Percentiles rank a stretch among this genome's conserved stretches.
Conservation (phyloP, 2,113 vertebrate genomes). For the Sturnus vulgaris region DNA sequence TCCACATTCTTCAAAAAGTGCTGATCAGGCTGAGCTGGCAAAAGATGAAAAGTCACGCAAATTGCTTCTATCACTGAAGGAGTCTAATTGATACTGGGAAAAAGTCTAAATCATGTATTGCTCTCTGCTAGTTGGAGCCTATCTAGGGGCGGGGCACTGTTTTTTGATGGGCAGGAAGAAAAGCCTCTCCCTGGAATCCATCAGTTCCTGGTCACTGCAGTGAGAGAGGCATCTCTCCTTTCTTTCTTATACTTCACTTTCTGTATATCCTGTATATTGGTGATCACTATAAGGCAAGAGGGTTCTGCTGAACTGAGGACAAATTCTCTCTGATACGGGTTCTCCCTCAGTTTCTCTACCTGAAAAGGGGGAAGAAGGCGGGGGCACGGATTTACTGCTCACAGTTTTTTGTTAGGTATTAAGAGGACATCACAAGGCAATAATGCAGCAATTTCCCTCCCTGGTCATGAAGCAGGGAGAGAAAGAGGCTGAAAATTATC, state of each 20-base stretch:
- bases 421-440: background rate
- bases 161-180: background rate
- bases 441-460: background rate
- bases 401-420: background rate
- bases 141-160: background rate
- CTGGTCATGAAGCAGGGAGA: background rate
- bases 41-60: conserved; percentile 66
- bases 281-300: background rate
- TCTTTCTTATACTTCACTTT: background rate
- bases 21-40: conserved; percentile 57
- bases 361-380: background rate
- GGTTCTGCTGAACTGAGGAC: background rate
- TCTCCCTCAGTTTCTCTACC: background rate
- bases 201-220: background rate
- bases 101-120: conserved; percentile 15
- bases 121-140: background rate
- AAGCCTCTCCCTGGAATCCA: background rate
- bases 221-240: background rate
- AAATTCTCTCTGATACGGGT: background rate
- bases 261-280: background rate
- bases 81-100: conserved; percentile 2
- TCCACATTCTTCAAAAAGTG: conserved; percentile 54
- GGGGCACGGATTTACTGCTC: background rate
- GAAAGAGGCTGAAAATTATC: background rate
- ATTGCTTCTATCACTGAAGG: conserved; percentile 60